phyloP scores from a whole-genome alignment of 1,140 invertebrate genomes.

The Mactra quadrangularis region DNA sequence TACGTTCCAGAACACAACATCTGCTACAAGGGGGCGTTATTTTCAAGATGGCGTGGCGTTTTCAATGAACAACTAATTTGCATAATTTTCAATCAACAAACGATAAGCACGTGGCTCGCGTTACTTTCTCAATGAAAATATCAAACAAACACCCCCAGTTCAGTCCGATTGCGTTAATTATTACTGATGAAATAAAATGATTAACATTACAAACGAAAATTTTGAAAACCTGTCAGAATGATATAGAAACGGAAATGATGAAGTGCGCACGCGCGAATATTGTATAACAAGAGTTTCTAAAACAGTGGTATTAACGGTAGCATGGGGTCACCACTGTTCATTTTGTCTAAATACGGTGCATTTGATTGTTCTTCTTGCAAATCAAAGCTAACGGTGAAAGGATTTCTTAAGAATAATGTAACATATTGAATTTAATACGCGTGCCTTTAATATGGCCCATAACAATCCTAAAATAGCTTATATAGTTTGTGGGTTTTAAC shows the following conservation, averaged over 20 bases:
- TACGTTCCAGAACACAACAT: too few relatives aligned
- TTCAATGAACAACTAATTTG: too few relatives aligned
- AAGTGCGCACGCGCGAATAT: conserved; percentile 17
- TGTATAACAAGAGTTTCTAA: not conserved
- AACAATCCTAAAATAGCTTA: conserved; percentile 31
- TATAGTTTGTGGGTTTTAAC: not conserved
- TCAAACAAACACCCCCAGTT: too few relatives aligned
- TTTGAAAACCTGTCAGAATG: conserved; percentile 37
- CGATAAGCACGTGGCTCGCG: too few relatives aligned
- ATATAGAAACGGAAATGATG: conserved; percentile 37
- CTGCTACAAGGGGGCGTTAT: too few relatives aligned
- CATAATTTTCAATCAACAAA: too few relatives aligned
- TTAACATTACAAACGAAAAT: conserved; percentile 18
- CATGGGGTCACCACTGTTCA: conserved; percentile 1
- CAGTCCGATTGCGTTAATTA: too few relatives aligned
- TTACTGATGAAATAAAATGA: too few relatives aligned
- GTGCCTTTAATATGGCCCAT: conserved; percentile 21
- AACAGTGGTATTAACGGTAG: not conserved
- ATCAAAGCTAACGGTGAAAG: conserved; percentile 11
- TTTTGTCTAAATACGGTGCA: conserved; percentile 24
- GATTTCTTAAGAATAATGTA: conserved; percentile 5
- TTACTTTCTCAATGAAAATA: too few relatives aligned
- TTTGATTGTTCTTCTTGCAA: not conserved
- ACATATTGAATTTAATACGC: conserved; percentile 41
- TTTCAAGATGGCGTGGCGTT: too few relatives aligned